Conservation (phyloP, 2,888 invertebrate genomes). For the Siphlonurus alternatus region DNA sequence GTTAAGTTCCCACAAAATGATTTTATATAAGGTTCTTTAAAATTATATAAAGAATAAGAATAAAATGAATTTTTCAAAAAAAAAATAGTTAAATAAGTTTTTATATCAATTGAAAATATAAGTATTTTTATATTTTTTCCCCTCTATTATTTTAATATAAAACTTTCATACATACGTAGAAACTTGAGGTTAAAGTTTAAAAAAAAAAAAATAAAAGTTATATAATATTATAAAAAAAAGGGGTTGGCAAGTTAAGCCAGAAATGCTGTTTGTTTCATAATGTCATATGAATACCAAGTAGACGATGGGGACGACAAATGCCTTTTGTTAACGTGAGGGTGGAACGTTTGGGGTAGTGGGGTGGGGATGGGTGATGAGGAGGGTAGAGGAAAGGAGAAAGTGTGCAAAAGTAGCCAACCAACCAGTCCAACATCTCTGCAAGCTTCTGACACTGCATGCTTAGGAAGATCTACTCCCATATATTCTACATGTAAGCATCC, state of each 20-base stretch:
- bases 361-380: not conserved
- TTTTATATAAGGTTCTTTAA: too few relatives aligned
- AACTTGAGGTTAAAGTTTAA: not conserved
- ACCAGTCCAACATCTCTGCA: not conserved
- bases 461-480: not conserved
- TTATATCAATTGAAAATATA: too few relatives aligned
- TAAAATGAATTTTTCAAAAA: too few relatives aligned
- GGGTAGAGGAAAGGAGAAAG: not conserved
- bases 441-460: not conserved
- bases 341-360: not conserved
- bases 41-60: too few relatives aligned
- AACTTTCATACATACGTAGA: not conserved
- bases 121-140: too few relatives aligned
- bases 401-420: not conserved
- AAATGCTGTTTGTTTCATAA: not conserved
- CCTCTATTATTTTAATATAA: too few relatives aligned
- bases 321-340: not conserved
- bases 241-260: not conserved
- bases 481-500: not conserved
- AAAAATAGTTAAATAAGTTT: too few relatives aligned
- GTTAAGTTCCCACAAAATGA: too few relatives aligned
- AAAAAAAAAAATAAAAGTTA: not conserved
- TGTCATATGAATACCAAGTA: not conserved
- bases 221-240: too few relatives aligned
- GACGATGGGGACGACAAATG: not conserved